Base-by-base conservation (phyloP, 2,797 vertebrate species). In the Danio kyathit region DNA sequence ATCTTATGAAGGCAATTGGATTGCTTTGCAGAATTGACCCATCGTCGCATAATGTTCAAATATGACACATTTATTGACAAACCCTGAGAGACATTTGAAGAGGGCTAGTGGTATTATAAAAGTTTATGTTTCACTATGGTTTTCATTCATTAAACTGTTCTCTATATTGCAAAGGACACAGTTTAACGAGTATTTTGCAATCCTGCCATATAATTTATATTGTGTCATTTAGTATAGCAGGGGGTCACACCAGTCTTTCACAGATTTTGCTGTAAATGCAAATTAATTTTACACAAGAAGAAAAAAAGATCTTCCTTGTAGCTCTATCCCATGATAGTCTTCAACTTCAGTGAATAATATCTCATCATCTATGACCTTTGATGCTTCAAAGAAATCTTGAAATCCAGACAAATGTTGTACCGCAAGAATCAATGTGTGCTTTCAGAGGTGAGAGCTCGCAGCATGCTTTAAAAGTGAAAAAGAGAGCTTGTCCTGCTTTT, bases 91-190 rank as follows among this genome's bases (percentile, higher is more conserved):
- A 69, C 14, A 40, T 72, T 59, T 85, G 65, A 48, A 46, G 11
- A 51, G 67, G 44, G 65, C 69, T 56, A 5, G 51, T 41, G 41
- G 73, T 76, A 74, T 66, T 79, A 56, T 89, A 88, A 89, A 87
- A 86, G 84, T 89, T 87, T 76, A 89, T 87, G 84, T 84, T 83
- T 85, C 43, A 88, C 82, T 72, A n/a, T 52, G 13, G 52, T 85
- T 83, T 86, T 83, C 63, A 41, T 80, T 83, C 46, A 65, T 69
- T 19, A 38, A 74, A 83, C 60, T 63, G 17, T 44, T 66, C 66
- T 81, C 21, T 46, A 46, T 46, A 17, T 71, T 77, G 66, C 70
- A 2, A 83, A 83, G 80, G 81, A 38, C 70, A 5, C 19, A 69
- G 49, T 66, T 86, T 81, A 85, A 83, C 74, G 66, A 63, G 74